These are phyloP conservation scores for Himalopsyche anomala DNA, from an alignment of 2,888 invertebrate species.

Conservation along the genomic window DNA sequence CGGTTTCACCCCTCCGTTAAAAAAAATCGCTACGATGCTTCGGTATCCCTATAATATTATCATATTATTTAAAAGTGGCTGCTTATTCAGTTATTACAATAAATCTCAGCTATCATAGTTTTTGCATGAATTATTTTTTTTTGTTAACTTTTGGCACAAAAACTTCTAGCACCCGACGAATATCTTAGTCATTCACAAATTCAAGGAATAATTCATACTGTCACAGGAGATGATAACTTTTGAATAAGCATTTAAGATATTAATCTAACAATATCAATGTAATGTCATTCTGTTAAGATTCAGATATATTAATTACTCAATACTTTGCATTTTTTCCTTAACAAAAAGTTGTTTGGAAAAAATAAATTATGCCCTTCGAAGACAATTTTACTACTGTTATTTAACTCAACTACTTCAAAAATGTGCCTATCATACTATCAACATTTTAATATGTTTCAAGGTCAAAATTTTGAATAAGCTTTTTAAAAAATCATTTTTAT, in stretches of 20 bases:
- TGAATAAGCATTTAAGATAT: background rate
- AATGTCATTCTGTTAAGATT: too few relatives aligned
- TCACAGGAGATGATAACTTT: background rate
- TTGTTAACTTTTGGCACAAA: background rate
- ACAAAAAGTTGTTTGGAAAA: too few relatives aligned
- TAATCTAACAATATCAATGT: too few relatives aligned
- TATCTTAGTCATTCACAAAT: background rate
- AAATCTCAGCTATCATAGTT: constrained; percentile 12
- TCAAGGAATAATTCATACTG: background rate
- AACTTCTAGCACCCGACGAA: background rate
- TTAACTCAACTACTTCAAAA: too few relatives aligned
- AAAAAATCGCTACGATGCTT: constrained; percentile 6
- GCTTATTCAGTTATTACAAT: background rate
- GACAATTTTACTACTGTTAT: too few relatives aligned
- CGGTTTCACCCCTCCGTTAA: constrained; percentile 5
- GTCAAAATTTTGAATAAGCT: too few relatives aligned
- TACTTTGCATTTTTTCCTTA: too few relatives aligned
- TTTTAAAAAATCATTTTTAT: too few relatives aligned
- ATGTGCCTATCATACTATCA: too few relatives aligned
- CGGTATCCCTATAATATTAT: background rate
- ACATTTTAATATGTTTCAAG: too few relatives aligned
- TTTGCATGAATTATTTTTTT: constrained; percentile 4
- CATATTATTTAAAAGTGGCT: constrained; percentile 18
- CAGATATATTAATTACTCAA: too few relatives aligned
- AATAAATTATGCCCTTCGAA: too few relatives aligned